Evolutionary conservation across 2,113 vertebrate species (phyloP), one percentile per base, ranked within the genome.

Genomic region (Campylomormyrus numenius): DNA sequence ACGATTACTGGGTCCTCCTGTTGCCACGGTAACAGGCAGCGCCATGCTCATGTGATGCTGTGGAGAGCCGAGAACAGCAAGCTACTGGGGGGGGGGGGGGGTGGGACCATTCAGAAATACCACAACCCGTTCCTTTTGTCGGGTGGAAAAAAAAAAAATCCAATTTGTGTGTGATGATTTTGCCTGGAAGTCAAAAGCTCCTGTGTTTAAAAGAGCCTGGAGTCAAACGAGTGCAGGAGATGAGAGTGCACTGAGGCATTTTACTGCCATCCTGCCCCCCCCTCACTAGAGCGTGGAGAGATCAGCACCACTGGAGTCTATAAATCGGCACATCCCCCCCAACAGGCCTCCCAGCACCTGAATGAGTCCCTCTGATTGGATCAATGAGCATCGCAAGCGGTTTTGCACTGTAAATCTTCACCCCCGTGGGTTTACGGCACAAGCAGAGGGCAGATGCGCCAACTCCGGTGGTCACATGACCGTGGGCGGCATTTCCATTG

Each of bases 321-420:
- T 88, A 87, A 86, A 91, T 80, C 88, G 45, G 10, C 39, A 48
- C 50, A 89, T 10, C 35, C 7, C 27, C 35, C 17, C 46, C 24
- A 39, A 19, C 17, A 31, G 15, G 62, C 6, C 56, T 52, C 62
- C 31, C 46, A 70, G 27, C 42, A n/a, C 88, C n/a, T 53, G 90
- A 88, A 89, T 90, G 50, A 91, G 66, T 88, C 62, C 53, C 27
- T 80, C 39, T 31, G 74, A 50, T 90, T 74, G 83, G 70, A 74
- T 90, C 84, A 49, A 90, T 92, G 90, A 90, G 91, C 90, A 90
- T 89, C 91, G 88, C 91, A 88, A 89, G 90, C 89, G 46, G 45
- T 49, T 90, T 86, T 88, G 87, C 56, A 70, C 66, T 45, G 45
- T 92, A 91, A 93, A 93, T 92, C 91, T 90, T n/a, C n/a, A 27